Conservation (phyloP, 2,113 vertebrate species). For the Formicarius rufipectus region DNA sequence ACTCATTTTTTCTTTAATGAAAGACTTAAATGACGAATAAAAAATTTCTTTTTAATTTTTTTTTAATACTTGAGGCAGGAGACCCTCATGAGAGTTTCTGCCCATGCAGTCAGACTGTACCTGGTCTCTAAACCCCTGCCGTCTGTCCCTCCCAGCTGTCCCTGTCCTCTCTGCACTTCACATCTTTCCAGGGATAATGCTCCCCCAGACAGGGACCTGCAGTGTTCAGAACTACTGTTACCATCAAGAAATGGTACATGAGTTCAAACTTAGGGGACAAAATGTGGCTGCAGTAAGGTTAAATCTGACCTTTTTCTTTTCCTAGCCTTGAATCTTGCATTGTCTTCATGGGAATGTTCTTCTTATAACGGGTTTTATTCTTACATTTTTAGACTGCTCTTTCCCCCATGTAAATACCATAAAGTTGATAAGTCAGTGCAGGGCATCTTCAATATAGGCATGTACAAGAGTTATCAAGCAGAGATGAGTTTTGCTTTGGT, state of each 20-base stretch:
- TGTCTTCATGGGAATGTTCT: neutral
- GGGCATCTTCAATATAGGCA: neutral
- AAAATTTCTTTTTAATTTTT: neutral
- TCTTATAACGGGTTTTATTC: neutral
- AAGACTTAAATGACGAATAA: neutral
- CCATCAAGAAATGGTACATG: neutral
- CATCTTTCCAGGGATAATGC: neutral
- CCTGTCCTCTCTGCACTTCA: accelerated
- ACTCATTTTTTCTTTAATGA: neutral
- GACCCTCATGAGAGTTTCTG: neutral
- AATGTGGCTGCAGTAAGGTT: neutral
- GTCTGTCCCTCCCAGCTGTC: neutral
- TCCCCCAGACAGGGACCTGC: neutral
- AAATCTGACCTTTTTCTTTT: neutral
- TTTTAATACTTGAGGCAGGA: neutral
- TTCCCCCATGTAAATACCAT: neutral
- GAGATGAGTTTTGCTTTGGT: neutral
- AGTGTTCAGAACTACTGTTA: neutral
- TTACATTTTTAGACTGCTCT: neutral
- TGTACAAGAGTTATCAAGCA: neutral
- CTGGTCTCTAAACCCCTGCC: neutral
- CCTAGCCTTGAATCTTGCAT: neutral
- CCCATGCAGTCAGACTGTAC: neutral
- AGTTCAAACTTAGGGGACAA: neutral
- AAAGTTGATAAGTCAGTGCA: neutral